phyloP scores from a whole-genome alignment of 2,113 vertebrate species.

The Calyptomena viridis region DNA sequence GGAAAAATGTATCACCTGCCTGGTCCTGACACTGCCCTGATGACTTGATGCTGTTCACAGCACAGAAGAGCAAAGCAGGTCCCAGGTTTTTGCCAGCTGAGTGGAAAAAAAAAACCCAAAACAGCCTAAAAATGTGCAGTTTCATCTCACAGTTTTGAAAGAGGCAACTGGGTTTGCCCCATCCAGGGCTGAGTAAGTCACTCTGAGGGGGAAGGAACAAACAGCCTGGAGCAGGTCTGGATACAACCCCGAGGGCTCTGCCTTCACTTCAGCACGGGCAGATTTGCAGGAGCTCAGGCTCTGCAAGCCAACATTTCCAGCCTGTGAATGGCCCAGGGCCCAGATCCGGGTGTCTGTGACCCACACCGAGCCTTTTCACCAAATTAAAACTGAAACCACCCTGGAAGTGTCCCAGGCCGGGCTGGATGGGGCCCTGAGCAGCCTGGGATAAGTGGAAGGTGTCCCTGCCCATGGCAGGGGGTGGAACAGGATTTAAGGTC shows the following conservation, averaged over 20 bases:
- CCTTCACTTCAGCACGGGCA: not conserved
- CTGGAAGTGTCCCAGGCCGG: not conserved
- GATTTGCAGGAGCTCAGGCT: not conserved
- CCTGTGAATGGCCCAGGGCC: fast-evolving
- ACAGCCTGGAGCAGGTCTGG: not conserved
- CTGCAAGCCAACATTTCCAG: not conserved
- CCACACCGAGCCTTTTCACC: not conserved
- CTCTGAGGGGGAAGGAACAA: not conserved
- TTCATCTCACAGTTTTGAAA: not conserved
- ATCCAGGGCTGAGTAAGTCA: not conserved
- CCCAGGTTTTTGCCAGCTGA: not conserved
- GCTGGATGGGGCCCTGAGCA: not conserved
- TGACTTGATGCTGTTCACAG: fast-evolving
- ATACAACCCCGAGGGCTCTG: not conserved
- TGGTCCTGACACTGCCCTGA: not conserved
- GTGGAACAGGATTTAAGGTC: not conserved
- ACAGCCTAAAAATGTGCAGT: not conserved
- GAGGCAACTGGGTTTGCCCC: not conserved
- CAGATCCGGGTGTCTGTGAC: not conserved
- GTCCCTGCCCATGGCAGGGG: not conserved
- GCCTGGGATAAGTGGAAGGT: not conserved
- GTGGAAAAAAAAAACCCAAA: not conserved
- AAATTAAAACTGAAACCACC: not conserved
- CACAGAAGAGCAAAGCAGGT: not conserved
- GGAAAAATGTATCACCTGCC: not conserved